These are phyloP conservation scores for Nesoenas mayeri DNA, from an alignment of 2,113 vertebrate genomes.

Conservation along the genomic window DNA sequence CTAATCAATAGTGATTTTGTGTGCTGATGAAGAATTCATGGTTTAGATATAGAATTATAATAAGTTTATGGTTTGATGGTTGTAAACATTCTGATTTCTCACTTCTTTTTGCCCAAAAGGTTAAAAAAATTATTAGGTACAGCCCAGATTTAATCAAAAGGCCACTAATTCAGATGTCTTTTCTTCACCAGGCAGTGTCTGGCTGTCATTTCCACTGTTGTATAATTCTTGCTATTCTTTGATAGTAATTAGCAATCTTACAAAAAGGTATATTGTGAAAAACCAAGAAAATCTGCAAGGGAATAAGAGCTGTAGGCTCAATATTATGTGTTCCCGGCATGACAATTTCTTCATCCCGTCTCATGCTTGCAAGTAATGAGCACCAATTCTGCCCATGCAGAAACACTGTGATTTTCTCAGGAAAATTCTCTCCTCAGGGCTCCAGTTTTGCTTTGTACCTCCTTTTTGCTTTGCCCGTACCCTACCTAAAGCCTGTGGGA, in stretches of 20 bases:
- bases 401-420: background rate
- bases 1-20: background rate
- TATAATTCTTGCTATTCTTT: background rate
- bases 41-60: background rate
- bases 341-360: background rate
- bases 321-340: accelerated
- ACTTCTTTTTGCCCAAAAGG: background rate
- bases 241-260: background rate
- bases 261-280: background rate
- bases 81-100: background rate
- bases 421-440: background rate
- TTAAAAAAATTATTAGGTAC: background rate
- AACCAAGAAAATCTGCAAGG: background rate
- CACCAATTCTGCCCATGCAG: background rate
- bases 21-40: background rate
- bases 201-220: background rate
- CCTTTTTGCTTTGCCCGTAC: background rate
- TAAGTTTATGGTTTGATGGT: background rate
- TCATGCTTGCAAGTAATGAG: background rate
- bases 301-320: background rate
- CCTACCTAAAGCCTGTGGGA: background rate
- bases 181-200: background rate
- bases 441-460: background rate
- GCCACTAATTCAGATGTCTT: background rate
- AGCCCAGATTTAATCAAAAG: background rate